Conservation (phyloP, 1,140 invertebrate genomes). For the Lerema accius region DNA sequence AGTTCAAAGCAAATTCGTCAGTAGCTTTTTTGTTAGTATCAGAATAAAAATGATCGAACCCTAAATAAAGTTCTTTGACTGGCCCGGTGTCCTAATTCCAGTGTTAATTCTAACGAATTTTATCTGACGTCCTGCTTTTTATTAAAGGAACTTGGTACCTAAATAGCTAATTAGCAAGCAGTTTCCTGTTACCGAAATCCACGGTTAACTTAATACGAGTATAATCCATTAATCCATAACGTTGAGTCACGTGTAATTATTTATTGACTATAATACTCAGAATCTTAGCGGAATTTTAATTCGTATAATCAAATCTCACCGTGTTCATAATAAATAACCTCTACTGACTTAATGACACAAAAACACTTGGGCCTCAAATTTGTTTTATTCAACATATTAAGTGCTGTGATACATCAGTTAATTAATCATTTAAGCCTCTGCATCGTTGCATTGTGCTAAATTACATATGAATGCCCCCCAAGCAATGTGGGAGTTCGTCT, state of each 20-base stretch:
- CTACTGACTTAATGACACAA: slow-evolving; percentile 2
- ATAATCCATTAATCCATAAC: neutral
- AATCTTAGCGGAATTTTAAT: neutral
- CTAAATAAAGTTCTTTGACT: slow-evolving; percentile 12
- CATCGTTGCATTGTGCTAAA: slow-evolving; percentile 27
- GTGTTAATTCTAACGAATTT: slow-evolving; percentile 7
- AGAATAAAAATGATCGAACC: neutral
- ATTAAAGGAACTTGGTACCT: neutral
- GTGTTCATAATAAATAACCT: neutral
- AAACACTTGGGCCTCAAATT: slow-evolving; percentile 11
- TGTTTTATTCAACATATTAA: slow-evolving; percentile 20
- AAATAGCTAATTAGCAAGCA: neutral
- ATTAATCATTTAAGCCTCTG: slow-evolving; percentile 34
- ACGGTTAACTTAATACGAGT: too few relatives aligned
- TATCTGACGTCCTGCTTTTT: slow-evolving; percentile 3
- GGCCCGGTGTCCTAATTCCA: neutral
- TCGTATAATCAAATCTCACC: neutral
- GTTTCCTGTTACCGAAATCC: too few relatives aligned
- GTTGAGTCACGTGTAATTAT: neutral
- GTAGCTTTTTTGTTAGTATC: too few relatives aligned
- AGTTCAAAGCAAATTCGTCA: too few relatives aligned
- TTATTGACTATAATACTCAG: neutral
- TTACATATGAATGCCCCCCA: slow-evolving; percentile 28
- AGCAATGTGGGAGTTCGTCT: slow-evolving; percentile 26
- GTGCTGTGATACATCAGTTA: slow-evolving; percentile 35